phyloP scores from a whole-genome alignment of 2,797 vertebrate species.

The Pipistrellus pygmaeus region DNA sequence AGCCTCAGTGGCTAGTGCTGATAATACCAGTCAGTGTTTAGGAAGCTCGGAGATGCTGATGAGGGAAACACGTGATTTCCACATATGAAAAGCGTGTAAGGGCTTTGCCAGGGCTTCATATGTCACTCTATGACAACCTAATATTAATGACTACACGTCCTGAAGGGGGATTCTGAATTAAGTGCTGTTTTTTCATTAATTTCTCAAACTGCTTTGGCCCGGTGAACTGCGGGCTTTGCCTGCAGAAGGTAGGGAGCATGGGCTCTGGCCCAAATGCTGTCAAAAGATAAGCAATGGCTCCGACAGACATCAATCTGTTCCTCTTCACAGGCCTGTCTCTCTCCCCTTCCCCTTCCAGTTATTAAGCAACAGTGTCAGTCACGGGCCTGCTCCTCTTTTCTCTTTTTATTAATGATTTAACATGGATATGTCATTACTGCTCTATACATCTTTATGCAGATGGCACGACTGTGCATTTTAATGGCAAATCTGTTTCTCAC shows the following conservation, averaged over 20 bases:
- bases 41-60: slow-evolving; percentile 43
- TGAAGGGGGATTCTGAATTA: slow-evolving; percentile 69
- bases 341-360: slow-evolving; percentile 86
- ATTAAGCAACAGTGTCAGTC: slow-evolving; percentile 89
- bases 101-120: slow-evolving; percentile 66
- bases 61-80: slow-evolving; percentile 18
- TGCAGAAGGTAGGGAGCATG: slow-evolving; percentile 84
- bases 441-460: slow-evolving; percentile 92
- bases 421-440: slow-evolving; percentile 91
- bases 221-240: slow-evolving; percentile 75
- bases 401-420: slow-evolving; percentile 92
- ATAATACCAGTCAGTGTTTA: neutral
- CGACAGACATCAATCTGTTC: slow-evolving; percentile 89
- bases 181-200: slow-evolving; percentile 68
- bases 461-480: slow-evolving; percentile 93
- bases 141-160: slow-evolving; percentile 66
- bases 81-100: slow-evolving; percentile 49
- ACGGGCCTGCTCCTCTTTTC: slow-evolving; percentile 86
- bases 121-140: slow-evolving; percentile 63
- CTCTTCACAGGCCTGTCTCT: slow-evolving; percentile 89
- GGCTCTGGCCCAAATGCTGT: slow-evolving; percentile 86
- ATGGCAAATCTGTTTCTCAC: slow-evolving; percentile 93
- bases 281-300: slow-evolving; percentile 87
- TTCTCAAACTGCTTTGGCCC: slow-evolving; percentile 83
- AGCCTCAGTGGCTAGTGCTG: neutral